Evolutionary conservation across 2,797 vertebrate species (phyloP), one percentile per base, ranked within the genome.

Genomic region (Siniperca undulata): DNA sequence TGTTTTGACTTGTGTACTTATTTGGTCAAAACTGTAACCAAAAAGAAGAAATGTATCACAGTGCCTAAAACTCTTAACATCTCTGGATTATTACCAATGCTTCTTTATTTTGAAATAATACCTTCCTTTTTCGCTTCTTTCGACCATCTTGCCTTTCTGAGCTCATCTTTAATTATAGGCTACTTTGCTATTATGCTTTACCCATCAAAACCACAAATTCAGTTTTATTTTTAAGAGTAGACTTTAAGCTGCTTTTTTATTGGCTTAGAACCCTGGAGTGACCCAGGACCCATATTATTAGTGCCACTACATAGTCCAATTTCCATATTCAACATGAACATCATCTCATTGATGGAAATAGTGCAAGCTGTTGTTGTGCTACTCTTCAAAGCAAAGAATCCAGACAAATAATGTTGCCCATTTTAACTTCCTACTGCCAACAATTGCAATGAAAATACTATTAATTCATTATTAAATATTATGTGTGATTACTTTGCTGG

Each of bases 141-240:
- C 8, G 52, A 58, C 5, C 30, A 24, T 42, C 17, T 50, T 40
- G 2, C 17, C 27, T 12, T 48, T 2, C 17, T 70, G 56, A 69
- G 13, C n/a, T 64, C 2, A 64, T 58, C 64, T 53, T 56, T 59
- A 24, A 27, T 38, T 14, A 22, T 11, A 55, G 48, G 2, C 6
- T 19, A 16, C 65, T 44, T 30, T 60, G 22, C 20, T 71, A 14
- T 34, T 50, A 17, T 3, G 3, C 46, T 68, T 59, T 60, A 16
- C 9, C 8, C 16, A 50, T 22, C 13, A 64, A 68, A 76, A 55
- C 38, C 40, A 40, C 27, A 56, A 22, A 46, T 46, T 24, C 8
- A 8, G 7, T 34, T 19, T 58, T 72, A 19, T 52, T 73, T 72
- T 80, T n/a, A 52, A 60, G 14, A 67, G 13, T 42, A 36, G 19